These are phyloP conservation scores for Bombus breviceps DNA, from an alignment of 1,140 invertebrate genomes.

Conservation along the genomic window DNA sequence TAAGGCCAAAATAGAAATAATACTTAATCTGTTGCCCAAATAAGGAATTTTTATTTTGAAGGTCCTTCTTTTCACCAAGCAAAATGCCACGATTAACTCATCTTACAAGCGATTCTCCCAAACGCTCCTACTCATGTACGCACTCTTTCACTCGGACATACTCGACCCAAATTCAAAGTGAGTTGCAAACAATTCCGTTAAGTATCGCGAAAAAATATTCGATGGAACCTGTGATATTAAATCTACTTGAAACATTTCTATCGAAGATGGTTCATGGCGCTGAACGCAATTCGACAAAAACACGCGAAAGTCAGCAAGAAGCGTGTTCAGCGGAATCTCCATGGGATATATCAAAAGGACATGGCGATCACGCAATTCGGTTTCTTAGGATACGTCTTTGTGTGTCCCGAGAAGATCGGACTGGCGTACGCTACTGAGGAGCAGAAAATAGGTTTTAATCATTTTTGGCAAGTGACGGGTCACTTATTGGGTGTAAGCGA, in stretches of 20 bases:
- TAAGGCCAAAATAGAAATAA: not conserved
- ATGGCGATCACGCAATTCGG: slow-evolving; percentile 92
- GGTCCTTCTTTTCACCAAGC: slow-evolving; percentile 85
- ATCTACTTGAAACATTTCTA: not conserved
- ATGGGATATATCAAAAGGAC: slow-evolving; percentile 86
- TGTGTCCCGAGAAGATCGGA: slow-evolving; percentile 85
- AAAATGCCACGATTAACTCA: slow-evolving; percentile 83
- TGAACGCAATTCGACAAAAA: slow-evolving; percentile 84
- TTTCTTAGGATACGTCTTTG: slow-evolving; percentile 89
- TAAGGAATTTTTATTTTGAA: not conserved
- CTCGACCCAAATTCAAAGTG: slow-evolving; percentile 81
- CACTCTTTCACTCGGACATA: slow-evolving; percentile 87
- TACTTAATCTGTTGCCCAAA: rapidly evolving
- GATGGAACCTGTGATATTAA: not conserved
- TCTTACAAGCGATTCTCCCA: slow-evolving; percentile 89
- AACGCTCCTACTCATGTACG: slow-evolving; percentile 84
- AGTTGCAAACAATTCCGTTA: slow-evolving; percentile 60
- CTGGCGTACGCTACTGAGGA: slow-evolving; percentile 78
- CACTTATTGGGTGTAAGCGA: slow-evolving; percentile 90
- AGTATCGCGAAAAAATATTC: not conserved
- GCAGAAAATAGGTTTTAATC: slow-evolving; percentile 86
- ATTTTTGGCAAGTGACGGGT: slow-evolving; percentile 92
- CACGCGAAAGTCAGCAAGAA: slow-evolving; percentile 83
- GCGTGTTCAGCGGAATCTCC: slow-evolving; percentile 71
- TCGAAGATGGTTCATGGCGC: slow-evolving; percentile 80